Evolutionary conservation across 64 coral and sea anemone genomes (phyloP).

Genomic region (Anthopleura sola): DNA sequence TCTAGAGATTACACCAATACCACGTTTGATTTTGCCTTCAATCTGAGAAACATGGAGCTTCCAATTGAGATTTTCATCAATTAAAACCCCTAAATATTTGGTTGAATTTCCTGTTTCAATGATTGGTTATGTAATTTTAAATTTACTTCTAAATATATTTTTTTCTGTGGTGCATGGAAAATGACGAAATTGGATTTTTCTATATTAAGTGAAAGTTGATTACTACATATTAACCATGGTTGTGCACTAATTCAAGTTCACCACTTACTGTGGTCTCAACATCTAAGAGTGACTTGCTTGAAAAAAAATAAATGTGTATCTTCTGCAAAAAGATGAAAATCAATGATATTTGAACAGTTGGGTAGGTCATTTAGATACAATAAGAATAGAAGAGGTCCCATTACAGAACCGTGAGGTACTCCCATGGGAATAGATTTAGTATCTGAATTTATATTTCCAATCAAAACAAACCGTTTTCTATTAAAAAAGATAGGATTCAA

Average conservation of each 20-base stretch:
- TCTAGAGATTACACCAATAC: too few relatives aligned
- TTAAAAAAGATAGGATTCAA: constrained; percentile 35
- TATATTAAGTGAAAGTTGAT: constrained; percentile 34
- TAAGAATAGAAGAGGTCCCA: too few relatives aligned
- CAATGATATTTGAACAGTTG: background rate
- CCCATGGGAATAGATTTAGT: constrained; percentile 20
- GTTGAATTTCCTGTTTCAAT: too few relatives aligned
- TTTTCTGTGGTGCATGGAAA: constrained; percentile 32
- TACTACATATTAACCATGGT: constrained; percentile 28
- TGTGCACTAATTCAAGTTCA: constrained; percentile 24
- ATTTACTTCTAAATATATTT: background rate
- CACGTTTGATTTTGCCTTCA: too few relatives aligned
- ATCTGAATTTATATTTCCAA: constrained; percentile 19
- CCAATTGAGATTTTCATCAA: too few relatives aligned
- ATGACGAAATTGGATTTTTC: constrained; percentile 45
- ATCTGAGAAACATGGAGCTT: too few relatives aligned
- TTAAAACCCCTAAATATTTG: too few relatives aligned
- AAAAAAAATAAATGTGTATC: constrained; percentile 12
- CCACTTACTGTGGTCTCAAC: constrained; percentile 12
- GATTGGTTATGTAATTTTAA: background rate
- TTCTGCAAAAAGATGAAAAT: too few relatives aligned
- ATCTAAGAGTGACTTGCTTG: background rate
- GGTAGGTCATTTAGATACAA: too few relatives aligned
- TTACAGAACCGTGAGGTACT: too few relatives aligned
- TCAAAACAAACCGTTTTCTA: constrained; percentile 26